These are phyloP conservation scores for Piezodorus guildinii DNA, from an alignment of 1,140 invertebrate genomes.

Conservation along the genomic window DNA sequence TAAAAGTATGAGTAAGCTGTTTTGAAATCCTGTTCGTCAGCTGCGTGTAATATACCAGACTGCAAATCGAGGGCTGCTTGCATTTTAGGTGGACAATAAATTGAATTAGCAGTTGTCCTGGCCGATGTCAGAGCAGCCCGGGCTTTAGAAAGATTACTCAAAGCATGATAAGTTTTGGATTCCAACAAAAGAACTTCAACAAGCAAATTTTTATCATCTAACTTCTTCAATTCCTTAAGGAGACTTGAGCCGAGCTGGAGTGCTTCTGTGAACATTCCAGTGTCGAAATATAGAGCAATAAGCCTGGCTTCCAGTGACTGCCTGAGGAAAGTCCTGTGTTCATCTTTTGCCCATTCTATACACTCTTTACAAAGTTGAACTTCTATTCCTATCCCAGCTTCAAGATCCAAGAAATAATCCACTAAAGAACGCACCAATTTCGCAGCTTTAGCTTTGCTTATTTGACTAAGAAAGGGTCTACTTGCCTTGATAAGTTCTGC, in stretches of 20 bases:
- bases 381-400: slow-evolving; percentile 84
- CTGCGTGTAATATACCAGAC: slow-evolving; percentile 96
- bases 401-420: slow-evolving; percentile 94
- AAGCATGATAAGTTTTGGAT: slow-evolving; percentile 96
- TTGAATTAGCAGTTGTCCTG: slow-evolving; percentile 96
- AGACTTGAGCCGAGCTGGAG: slow-evolving; percentile 70
- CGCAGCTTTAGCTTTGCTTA: slow-evolving; percentile 98
- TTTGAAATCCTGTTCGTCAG: slow-evolving; percentile 98
- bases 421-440: slow-evolving; percentile 93
- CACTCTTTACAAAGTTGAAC: slow-evolving; percentile 87
- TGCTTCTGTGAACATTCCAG: slow-evolving; percentile 77
- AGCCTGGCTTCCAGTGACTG: slow-evolving; percentile 90
- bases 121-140: slow-evolving; percentile 94
- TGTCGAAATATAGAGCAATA: slow-evolving; percentile 90
- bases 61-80: slow-evolving; percentile 94
- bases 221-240: slow-evolving; percentile 90
- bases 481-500: slow-evolving; percentile 87
- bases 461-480: slow-evolving; percentile 81
- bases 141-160: slow-evolving; percentile 93
- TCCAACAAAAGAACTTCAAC: slow-evolving; percentile 95
- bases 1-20: slow-evolving; percentile 99
- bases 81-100: slow-evolving; percentile 97
- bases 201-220: slow-evolving; percentile 97
- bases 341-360: slow-evolving; percentile 98
- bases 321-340: slow-evolving; percentile 90